Conservation (phyloP, 2,113 vertebrate genomes). For the Jacana jacana region DNA sequence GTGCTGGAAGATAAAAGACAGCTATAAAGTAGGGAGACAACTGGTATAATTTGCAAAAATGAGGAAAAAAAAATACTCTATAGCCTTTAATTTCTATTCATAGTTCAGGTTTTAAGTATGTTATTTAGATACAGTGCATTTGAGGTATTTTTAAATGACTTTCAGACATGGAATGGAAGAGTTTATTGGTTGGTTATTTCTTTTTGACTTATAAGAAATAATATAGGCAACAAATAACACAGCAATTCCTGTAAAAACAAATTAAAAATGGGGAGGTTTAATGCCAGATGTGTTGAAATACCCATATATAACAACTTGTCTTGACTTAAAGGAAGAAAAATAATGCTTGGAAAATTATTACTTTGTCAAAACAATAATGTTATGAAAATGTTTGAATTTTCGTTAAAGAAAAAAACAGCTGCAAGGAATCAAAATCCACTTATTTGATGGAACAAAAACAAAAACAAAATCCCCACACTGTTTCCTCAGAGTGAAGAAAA, state of each 20-base stretch:
- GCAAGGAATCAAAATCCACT: neutral
- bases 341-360: neutral
- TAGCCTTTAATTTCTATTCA: constrained; percentile 61
- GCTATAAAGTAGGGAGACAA: constrained; percentile 62
- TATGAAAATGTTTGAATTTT: neutral
- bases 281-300: neutral
- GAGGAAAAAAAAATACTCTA: neutral
- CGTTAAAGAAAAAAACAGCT: neutral
- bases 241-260: neutral
- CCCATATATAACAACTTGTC: neutral
- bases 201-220: neutral
- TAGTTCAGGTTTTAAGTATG: constrained; percentile 20
- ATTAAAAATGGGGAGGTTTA: neutral
- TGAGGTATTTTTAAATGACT: neutral
- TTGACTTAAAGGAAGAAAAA: neutral
- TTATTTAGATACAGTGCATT: constrained; percentile 33
- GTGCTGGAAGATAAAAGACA: constrained; percentile 52
- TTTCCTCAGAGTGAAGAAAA: neutral
- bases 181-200: neutral
- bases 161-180: neutral
- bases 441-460: neutral
- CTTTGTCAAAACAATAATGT: neutral
- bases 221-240: neutral
- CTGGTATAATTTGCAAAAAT: constrained; percentile 39
- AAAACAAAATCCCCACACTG: neutral